Conservation (phyloP, 2,888 invertebrate genomes). For the Dryobotodes eremita region DNA sequence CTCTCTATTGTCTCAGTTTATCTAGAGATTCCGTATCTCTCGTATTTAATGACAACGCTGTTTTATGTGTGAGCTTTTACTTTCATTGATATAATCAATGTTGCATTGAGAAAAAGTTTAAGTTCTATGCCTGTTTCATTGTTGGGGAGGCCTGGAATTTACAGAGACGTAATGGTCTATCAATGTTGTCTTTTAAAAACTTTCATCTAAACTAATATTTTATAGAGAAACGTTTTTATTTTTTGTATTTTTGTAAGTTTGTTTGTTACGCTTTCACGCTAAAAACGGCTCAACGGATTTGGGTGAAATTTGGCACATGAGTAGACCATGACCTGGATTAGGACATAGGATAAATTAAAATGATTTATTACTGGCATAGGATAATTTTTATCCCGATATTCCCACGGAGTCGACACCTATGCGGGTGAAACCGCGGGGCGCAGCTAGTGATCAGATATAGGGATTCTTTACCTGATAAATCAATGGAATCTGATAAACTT, state of each 20-base stretch:
- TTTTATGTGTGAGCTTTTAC: slow-evolving; percentile 78
- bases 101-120: slow-evolving; percentile 16
- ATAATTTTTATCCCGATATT: neutral
- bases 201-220: neutral
- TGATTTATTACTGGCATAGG: no score
- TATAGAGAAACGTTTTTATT: neutral
- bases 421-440: neutral
- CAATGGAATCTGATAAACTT: neutral
- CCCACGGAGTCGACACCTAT: neutral
- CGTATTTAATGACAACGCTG: slow-evolving; percentile 72
- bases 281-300: neutral
- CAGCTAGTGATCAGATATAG: no score
- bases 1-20: slow-evolving; percentile 86
- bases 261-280: neutral
- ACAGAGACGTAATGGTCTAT: neutral
- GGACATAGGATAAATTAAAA: no score
- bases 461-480: no score
- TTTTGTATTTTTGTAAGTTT: neutral
- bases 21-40: slow-evolving; percentile 78
- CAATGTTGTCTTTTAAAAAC: neutral
- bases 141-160: neutral
- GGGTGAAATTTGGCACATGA: neutral
- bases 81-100: slow-evolving; percentile 69
- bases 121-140: slow-evolving; percentile 4
- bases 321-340: neutral